phyloP scores from a whole-genome alignment of 2,113 vertebrate species.

The Micronycteris hirsuta region DNA sequence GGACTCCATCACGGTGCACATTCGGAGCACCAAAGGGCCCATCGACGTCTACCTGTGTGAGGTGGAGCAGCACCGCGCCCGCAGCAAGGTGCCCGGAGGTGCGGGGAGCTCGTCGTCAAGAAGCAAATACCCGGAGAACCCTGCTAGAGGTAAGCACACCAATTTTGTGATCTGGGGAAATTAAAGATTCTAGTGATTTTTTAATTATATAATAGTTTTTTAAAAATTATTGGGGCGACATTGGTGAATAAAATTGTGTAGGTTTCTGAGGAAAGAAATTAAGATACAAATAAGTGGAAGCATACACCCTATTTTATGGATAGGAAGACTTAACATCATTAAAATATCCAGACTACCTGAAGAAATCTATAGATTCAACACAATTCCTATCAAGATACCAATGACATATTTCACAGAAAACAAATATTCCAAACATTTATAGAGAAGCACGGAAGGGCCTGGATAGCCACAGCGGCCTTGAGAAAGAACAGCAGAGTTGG shows the following conservation, averaged over 20 bases:
- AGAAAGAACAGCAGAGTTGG: not conserved
- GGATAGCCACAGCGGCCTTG: not conserved
- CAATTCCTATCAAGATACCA: not conserved
- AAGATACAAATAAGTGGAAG: not conserved
- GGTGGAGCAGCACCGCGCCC: conserved; percentile 67
- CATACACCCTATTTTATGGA: not conserved
- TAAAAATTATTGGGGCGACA: not conserved
- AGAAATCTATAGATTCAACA: not conserved
- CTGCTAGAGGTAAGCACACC: conserved; percentile 53
- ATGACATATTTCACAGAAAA: not conserved
- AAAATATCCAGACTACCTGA: not conserved
- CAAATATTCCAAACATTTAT: not conserved
- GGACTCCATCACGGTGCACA: conserved; percentile 89
- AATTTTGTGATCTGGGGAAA: too few relatives aligned
- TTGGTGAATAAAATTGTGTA: not conserved
- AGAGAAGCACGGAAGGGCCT: not conserved
- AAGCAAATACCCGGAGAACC: not conserved
- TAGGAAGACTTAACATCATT: not conserved
- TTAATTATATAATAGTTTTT: not conserved
- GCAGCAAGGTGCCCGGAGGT: not conserved
- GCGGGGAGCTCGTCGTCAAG: not conserved
- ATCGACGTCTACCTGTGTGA: conserved; percentile 87
- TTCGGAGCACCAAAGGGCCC: conserved; percentile 89
- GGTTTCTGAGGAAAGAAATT: not conserved
- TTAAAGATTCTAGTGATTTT: not conserved